phyloP scores from a whole-genome alignment of 2,888 invertebrate genomes.

The Gymnocheta viridis region DNA sequence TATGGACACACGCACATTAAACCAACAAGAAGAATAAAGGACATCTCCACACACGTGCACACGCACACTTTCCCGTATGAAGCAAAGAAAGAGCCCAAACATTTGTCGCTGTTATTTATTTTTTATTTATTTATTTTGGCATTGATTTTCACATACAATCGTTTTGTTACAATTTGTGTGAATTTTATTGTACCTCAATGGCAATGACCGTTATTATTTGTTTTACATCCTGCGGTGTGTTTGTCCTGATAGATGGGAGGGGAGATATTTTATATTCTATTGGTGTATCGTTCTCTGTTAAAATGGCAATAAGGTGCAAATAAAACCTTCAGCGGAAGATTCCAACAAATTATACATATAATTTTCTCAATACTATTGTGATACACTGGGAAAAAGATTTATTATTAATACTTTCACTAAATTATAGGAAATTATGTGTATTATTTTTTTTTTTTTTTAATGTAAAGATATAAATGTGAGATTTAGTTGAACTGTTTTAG shows the following conservation, averaged over 20 bases:
- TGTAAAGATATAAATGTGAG: too few species aligned
- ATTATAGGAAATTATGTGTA: too few species aligned
- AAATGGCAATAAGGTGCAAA: background rate
- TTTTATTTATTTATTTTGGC: slow-evolving; percentile 37
- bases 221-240: slow-evolving; percentile 53
- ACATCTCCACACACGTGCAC: background rate
- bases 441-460: too few species aligned
- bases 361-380: background rate
- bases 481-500: too few species aligned
- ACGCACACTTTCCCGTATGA: background rate
- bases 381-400: too few species aligned
- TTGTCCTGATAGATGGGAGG: background rate
- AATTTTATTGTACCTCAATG: slow-evolving; percentile 56
- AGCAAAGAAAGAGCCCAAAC: background rate
- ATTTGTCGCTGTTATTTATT: slow-evolving; percentile 18
- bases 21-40: slow-evolving; percentile 2
- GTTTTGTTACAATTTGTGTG: slow-evolving; percentile 44
- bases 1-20: slow-evolving; percentile 12
- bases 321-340: background rate
- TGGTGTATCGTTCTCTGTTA: background rate
- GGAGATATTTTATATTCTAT: background rate
- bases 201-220: slow-evolving; percentile 48
- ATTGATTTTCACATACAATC: slow-evolving; percentile 52
- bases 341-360: background rate
- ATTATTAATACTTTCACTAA: too few species aligned